Base-by-base conservation (phyloP, 2,888 invertebrate genomes). In the Mythimna vitellina region DNA sequence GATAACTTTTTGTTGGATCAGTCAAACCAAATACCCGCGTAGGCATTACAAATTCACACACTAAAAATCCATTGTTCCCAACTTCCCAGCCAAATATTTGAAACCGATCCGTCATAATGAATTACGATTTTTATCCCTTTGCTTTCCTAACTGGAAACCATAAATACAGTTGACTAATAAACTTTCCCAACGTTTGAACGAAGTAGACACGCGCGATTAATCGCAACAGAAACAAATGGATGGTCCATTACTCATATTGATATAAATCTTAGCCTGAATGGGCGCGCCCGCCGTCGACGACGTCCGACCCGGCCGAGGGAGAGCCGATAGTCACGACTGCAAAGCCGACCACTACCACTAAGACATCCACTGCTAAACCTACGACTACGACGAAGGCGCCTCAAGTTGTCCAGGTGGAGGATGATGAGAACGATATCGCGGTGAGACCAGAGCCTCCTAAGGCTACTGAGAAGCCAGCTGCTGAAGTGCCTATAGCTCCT, bases 231-330 rank as follows among this genome's bases (percentile, higher is more conserved):
- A 81, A 88, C 87, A 89, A 91, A 89, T 88, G 85, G 74, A 78
- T 80, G 71, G 74, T 64, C 83, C 87, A 89, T 90, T 87, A 89
- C 83, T 90, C 88, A 90, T 88, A 87, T 85, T 83, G 87, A 89
- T 89, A 80, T 76, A 87, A 82, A 87, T 87, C 88, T 93, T 88
- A 98, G 98, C 98, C 98, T 85, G 98, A 98, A 89, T 98, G 98
- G 98, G 98, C 98, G 60, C 96, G 97, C 77, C 98, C 98, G 22
- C 98, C 98, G 73, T 97, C 98, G 77, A 98, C 98, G 6, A 95
- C 97, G 25, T 87, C 94, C 14, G 96, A 96, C 87, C 95, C 96
- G 32, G 93, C 96, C 38, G 96, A 97, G 87, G 93, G 96, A 53
- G 93, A 93, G 7, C 93, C 95, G 3, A 85, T 92, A 70, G 84